Percentiles rank a stretch among this genome's conserved stretches.
Conservation (phyloP, 2,113 vertebrate species). For the Trogon surrucura region DNA sequence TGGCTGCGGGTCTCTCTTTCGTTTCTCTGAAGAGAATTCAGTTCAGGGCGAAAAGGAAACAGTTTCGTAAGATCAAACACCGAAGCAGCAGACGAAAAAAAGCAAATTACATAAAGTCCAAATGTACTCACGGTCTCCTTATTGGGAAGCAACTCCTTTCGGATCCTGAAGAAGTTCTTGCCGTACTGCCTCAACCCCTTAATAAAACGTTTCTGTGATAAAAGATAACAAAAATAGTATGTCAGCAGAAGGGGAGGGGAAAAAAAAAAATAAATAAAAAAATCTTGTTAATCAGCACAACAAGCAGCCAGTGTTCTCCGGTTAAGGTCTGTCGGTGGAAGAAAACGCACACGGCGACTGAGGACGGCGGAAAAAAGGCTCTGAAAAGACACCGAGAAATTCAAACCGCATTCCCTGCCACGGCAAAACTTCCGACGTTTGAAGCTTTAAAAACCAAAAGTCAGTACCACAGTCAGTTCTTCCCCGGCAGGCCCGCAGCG, state of each 20-base stretch:
- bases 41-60: slow-evolving; percentile 36
- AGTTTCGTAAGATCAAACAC: slow-evolving; percentile 52
- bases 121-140: slow-evolving; percentile 68
- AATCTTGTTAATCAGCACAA: slow-evolving; percentile 49
- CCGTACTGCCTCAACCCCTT: slow-evolving; percentile 97
- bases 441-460: background rate
- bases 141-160: slow-evolving; percentile 83
- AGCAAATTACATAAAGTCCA: slow-evolving; percentile 71
- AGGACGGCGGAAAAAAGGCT: background rate
- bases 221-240: slow-evolving; percentile 67
- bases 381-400: background rate
- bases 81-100: slow-evolving; percentile 29
- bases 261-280: background rate
- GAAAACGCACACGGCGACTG: background rate
- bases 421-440: background rate
- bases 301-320: background rate
- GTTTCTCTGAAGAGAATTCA: background rate
- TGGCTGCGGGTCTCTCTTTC: background rate
- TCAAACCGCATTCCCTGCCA: background rate
- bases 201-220: slow-evolving; percentile 93
- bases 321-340: background rate
- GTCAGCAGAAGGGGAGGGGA: slow-evolving; percentile 30
- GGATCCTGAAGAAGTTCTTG: slow-evolving; percentile 99
- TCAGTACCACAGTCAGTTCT: background rate
- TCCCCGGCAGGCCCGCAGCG: accelerated